Evolutionary conservation across 2,113 vertebrate species (phyloP).

Genomic region (Scartelaos histophorus): DNA sequence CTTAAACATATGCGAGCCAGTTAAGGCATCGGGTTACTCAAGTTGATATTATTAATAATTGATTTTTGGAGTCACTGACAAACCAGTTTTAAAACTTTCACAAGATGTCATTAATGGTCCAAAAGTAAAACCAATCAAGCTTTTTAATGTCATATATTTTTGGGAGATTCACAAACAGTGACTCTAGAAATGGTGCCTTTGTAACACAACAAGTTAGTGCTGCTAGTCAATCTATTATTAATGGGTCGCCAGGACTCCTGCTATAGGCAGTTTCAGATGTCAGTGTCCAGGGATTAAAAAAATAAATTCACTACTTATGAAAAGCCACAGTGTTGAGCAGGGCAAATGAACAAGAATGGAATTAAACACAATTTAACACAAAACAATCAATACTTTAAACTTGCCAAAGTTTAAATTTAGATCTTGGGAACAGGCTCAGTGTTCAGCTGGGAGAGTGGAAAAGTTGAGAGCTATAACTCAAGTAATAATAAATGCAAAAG

Average conservation of each 20-base stretch:
- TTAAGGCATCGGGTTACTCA: background rate
- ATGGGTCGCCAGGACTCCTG: slow-evolving; percentile 56
- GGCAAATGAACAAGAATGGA: background rate
- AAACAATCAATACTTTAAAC: background rate
- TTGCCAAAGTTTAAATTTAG: background rate
- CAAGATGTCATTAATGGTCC: background rate
- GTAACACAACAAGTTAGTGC: slow-evolving; percentile 39
- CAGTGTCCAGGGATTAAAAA: slow-evolving; percentile 48
- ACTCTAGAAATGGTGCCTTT: slow-evolving; percentile 37
- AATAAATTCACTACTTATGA: slow-evolving; percentile 57
- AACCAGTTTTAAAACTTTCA: background rate
- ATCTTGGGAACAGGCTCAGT: background rate
- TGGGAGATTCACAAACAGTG: slow-evolving; percentile 33
- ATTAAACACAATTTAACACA: background rate
- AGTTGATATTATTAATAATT: slow-evolving; percentile 12
- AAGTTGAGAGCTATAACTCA: background rate
- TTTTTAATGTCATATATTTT: slow-evolving; percentile 16
- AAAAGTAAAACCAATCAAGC: background rate
- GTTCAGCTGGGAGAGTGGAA: background rate
- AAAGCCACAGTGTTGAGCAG: slow-evolving; percentile 1
- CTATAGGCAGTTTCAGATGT: slow-evolving; percentile 74
- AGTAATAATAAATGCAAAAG: background rate
- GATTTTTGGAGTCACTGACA: slow-evolving; percentile 11
- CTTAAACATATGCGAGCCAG: background rate
- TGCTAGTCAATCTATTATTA: slow-evolving; percentile 74